Base-by-base conservation (phyloP, 2,888 invertebrate species). In the Flabesymbios commensalis region DNA sequence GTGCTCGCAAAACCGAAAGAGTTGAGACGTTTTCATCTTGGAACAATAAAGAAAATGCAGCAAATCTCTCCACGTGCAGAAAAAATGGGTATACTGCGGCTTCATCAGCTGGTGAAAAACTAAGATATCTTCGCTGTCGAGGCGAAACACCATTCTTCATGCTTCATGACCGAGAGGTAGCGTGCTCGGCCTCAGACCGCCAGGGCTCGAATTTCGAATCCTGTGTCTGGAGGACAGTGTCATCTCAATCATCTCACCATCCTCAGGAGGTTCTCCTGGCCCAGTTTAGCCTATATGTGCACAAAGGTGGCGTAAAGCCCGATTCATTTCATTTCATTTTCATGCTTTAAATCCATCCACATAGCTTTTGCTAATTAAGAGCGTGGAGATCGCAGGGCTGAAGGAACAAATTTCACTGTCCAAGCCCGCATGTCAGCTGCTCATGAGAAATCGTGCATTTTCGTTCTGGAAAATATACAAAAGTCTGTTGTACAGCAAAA, bases 1-100 rank as follows among this genome's bases (percentile, higher is more conserved):
- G 17, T 45, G 45, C 7, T 45, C 45, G 45, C 45, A 45, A 45
- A 45, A 45, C 45, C 22, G 45, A 45, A 22, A 45, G 45, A 45
- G 45, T 19, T 45, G 45, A 45, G 19, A 17, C 7, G 7, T 45
- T 45, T 22, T 19, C 45, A 19, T 45, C 45, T 45, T 45, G 22
- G 14, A 45, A 45, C 17, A 45, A 45, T 19, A 45, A 45, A 45
- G 45, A 45, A 10, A 45, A 45, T 19, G 45, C 17, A 45, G 45
- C 45, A 45, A 45, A 45, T 45, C 45, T 14, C 10, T 17, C 7
- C 45, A 45, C 45, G 45, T 14, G 45, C 45, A 7, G 45, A 45
- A 22, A 45, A 45, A 45, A 17, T 45, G 45, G 45, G 45, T 45
- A 14, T 45, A 19, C 17, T 17, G 10, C 45, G 19, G 19, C 45